Evolutionary conservation across 2,888 invertebrate genomes (phyloP), one percentile per base, ranked within the genome.

Genomic region (Rhimphoctona megacephalus): DNA sequence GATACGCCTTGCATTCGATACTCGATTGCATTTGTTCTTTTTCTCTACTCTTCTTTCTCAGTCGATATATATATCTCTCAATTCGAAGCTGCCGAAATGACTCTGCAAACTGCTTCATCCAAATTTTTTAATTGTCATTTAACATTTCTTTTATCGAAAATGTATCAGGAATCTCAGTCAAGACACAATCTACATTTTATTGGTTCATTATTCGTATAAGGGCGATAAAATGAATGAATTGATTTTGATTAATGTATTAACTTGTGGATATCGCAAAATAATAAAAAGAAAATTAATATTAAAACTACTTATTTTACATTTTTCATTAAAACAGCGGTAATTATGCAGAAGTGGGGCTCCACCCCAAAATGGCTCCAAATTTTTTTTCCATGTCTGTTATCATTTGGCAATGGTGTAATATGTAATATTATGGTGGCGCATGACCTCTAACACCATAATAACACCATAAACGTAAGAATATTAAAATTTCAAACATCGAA

Each of bases 1-100:
- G 93, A 92, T 90, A 88, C 88, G 88, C 85, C 91, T 91, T 90
- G 89, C 91, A 90, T 89, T 89, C 87, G 80, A 86, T 87, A 86
- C 88, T 90, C 88, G 88, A 88, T 89, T 89, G 89, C 90, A 83
- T 89, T 87, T 87, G 11, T 57, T 83, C 78, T 74, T 70, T 80
- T 70, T 81, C 72, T 82, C 66, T 82, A 54, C 43, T 67, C 76
- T 79, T 64, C 89, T 49, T 36, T 17, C 49, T n/a, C 89, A 83
- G 78, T 74, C 81, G 77, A 86, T 39, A 39, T 77, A 83, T 85
- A 84, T 69, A 57, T 49, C 57, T 72, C 73, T 74, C 14, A 46
- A 81, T 81, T 69, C 46, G 30, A 43, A 66, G 22, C 52, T 25
- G 39, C n/a, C 11, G 2, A 52, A 46, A 9, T 25, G 5, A 25